Conservation (phyloP, 1,140 invertebrate genomes). For the Platorchestia sp. region DNA sequence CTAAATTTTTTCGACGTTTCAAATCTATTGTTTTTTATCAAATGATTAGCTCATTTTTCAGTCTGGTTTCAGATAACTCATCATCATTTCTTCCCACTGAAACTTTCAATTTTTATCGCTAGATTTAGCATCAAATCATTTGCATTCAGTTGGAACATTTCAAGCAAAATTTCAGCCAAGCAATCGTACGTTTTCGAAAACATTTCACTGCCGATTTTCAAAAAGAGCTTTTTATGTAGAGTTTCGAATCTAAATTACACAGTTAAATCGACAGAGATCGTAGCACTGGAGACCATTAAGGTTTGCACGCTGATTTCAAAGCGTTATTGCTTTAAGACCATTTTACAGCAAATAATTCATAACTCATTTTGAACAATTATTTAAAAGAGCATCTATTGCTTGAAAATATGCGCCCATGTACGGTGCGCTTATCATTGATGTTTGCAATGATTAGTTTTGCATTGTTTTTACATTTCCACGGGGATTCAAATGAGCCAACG, state of each 20-base stretch:
- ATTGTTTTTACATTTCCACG: neutral
- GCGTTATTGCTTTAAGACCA: no score
- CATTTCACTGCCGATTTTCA: neutral
- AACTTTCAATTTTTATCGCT: no score
- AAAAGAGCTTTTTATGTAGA: neutral
- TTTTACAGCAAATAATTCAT: neutral
- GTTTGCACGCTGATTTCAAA: neutral
- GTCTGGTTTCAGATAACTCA: no score
- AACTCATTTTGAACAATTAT: neutral
- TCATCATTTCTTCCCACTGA: no score
- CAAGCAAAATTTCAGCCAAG: neutral
- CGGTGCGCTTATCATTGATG: neutral
- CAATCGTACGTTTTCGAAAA: neutral
- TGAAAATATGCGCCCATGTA: neutral
- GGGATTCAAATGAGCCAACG: neutral
- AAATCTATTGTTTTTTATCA: no score
- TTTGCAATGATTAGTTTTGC: neutral
- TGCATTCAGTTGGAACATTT: neutral
- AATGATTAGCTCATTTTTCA: no score
- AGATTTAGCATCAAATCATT: no score
- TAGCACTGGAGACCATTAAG: neutral
- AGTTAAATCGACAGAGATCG: neutral
- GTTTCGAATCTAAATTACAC: neutral
- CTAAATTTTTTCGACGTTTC: no score
- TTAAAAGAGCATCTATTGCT: neutral